Evolutionary conservation across 2,888 invertebrate species (phyloP).

Genomic region (Notodonta ziczac): DNA sequence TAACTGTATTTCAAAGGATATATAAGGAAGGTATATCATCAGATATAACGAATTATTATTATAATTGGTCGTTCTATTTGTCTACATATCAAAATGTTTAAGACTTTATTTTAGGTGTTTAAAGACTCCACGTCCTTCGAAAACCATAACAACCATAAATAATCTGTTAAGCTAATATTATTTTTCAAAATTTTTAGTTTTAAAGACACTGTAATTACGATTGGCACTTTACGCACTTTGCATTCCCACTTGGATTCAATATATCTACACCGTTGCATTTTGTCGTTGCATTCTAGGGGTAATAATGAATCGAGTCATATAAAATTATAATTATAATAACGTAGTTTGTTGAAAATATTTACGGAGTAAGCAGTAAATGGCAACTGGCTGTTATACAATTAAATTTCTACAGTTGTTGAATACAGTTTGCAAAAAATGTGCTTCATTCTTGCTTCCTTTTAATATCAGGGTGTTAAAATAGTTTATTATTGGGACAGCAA

Average conservation of each 20-base stretch:
- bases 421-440: neutral
- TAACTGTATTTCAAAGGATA: too few relatives aligned
- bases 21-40: too few relatives aligned
- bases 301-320: slow-evolving; percentile 43
- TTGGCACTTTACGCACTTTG: slow-evolving; percentile 73
- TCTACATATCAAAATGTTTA: slow-evolving; percentile 39
- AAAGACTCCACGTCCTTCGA: slow-evolving; percentile 16
- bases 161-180: slow-evolving; percentile 5
- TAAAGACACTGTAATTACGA: slow-evolving; percentile 61
- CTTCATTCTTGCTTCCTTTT: neutral
- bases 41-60: slow-evolving; percentile 3
- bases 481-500: neutral
- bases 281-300: slow-evolving; percentile 68
- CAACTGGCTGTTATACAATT: slow-evolving; percentile 8
- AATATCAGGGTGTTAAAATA: slow-evolving; percentile 10
- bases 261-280: slow-evolving; percentile 74
- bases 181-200: slow-evolving; percentile 54
- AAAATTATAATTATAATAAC: slow-evolving; percentile 59
- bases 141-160: slow-evolving; percentile 15
- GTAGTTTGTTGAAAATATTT: slow-evolving; percentile 67
- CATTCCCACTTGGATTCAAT: slow-evolving; percentile 67
- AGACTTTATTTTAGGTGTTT: slow-evolving; percentile 35
- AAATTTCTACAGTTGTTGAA: neutral
- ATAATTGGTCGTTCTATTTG: slow-evolving; percentile 24
- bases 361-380: slow-evolving; percentile 74